Percentiles rank a stretch among this genome's conserved stretches.
Evolutionary conservation across 1,140 invertebrate genomes (phyloP).

Genomic region (Drosophila chauvacae): DNA sequence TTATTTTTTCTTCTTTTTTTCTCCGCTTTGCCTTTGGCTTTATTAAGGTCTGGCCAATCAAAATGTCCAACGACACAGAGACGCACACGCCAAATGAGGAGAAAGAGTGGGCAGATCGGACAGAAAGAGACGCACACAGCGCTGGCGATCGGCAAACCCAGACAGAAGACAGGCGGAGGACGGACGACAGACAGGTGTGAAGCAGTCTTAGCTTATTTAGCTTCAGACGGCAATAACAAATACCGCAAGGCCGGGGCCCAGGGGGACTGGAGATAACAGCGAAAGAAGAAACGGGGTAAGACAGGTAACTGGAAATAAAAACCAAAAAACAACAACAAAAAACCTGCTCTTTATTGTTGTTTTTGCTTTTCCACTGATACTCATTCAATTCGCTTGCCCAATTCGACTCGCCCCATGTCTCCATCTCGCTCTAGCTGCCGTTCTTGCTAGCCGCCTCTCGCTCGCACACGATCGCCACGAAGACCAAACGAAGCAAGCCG

Average conservation of each 20-base stretch:
- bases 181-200: constrained; percentile 63
- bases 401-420: constrained; percentile 26
- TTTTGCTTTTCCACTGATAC: constrained; percentile 52
- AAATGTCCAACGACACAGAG: constrained; percentile 65
- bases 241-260: constrained; percentile 54
- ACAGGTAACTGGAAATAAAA: constrained; percentile 14
- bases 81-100: constrained; percentile 47
- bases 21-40: constrained; percentile 29
- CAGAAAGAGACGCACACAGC: constrained; percentile 10
- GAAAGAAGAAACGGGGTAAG: constrained; percentile 1
- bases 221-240: constrained; percentile 59
- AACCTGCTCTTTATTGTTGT: constrained; percentile 59
- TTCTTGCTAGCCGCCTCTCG: constrained; percentile 26
- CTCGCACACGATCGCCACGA: constrained; percentile 38
- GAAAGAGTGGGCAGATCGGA: constrained; percentile 26
- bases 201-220: constrained; percentile 56
- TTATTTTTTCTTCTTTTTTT: constrained; percentile 25
- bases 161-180: not conserved
- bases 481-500: constrained; percentile 26
- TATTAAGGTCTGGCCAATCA: constrained; percentile 82
- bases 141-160: constrained; percentile 14
- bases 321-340: constrained; percentile 5
- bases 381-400: constrained; percentile 70
- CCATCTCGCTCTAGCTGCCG: constrained; percentile 32
- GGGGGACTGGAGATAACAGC: constrained; percentile 51